These are phyloP conservation scores for Elaphurus davidianus DNA, from an alignment of 2,113 vertebrate species.

Conservation along the genomic window DNA sequence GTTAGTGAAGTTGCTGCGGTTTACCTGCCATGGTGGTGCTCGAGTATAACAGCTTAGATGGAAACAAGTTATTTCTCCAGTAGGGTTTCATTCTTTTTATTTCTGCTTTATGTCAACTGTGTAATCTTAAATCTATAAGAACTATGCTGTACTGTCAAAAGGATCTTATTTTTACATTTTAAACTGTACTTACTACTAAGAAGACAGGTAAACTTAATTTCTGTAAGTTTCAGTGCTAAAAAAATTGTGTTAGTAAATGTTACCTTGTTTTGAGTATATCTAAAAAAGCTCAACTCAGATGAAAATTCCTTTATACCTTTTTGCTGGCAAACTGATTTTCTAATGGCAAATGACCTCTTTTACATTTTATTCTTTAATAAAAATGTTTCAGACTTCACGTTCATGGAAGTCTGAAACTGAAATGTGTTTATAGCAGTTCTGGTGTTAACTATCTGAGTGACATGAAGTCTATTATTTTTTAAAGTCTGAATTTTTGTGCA, in stretches of 20 bases:
- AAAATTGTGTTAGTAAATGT: slow-evolving; percentile 31
- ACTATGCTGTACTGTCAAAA: slow-evolving; percentile 48
- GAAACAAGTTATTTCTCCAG: slow-evolving; percentile 80
- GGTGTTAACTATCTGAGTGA: not conserved
- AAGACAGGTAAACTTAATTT: slow-evolving; percentile 30
- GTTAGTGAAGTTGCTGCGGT: slow-evolving; percentile 72
- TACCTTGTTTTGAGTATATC: slow-evolving; percentile 42
- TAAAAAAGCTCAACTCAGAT: not conserved
- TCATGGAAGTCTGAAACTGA: slow-evolving; percentile 23
- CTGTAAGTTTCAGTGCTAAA: slow-evolving; percentile 38
- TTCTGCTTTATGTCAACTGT: slow-evolving; percentile 74
- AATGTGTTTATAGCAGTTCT: slow-evolving; percentile 4
- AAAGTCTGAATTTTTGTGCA: not conserved
- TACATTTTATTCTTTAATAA: slow-evolving; percentile 30
- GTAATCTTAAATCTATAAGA: slow-evolving; percentile 54
- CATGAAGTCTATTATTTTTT: not conserved
- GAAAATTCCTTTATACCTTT: slow-evolving; percentile 26
- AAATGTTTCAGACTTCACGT: slow-evolving; percentile 48
- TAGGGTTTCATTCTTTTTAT: slow-evolving; percentile 68
- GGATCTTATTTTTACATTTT: slow-evolving; percentile 34
- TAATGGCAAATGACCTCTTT: slow-evolving; percentile 38
- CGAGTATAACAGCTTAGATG: slow-evolving; percentile 37
- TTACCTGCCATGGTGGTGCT: slow-evolving; percentile 66
- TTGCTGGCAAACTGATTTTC: slow-evolving; percentile 11
- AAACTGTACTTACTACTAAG: slow-evolving; percentile 11